A percentile compares a stretch with the other conserved stretches of the same genome.
Conservation (phyloP, 2,888 invertebrate species). For the Synergus laeviventris region DNA sequence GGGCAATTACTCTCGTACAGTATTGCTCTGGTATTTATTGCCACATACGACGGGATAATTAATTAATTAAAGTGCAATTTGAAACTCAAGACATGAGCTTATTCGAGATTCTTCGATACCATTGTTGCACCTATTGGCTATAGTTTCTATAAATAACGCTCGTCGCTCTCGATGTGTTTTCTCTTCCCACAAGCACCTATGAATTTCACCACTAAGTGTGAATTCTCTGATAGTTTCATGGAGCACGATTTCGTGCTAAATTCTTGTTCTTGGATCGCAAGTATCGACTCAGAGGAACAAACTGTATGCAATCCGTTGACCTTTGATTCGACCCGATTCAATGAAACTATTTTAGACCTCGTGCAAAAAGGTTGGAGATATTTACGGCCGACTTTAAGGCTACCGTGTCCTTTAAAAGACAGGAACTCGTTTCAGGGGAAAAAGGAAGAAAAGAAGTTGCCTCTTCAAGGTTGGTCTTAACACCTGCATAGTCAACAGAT, state of each 20-base stretch:
- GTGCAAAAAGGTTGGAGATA: not conserved
- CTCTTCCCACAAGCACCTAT: not conserved
- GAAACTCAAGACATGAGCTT: too few species aligned
- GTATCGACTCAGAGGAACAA: not conserved
- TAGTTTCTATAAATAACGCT: not conserved
- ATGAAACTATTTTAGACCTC: constrained; percentile 3
- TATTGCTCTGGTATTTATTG: too few species aligned
- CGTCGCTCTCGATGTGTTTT: not conserved
- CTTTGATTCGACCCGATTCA: not conserved
- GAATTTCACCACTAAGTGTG: not conserved
- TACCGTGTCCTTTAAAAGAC: constrained; percentile 2
- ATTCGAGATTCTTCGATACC: too few species aligned
- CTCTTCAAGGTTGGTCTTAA: constrained; percentile 6
- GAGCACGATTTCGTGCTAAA: constrained; percentile 7
- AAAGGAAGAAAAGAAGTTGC: not conserved
- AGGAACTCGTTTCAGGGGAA: not conserved
- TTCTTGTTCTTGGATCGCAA: constrained; percentile 7
- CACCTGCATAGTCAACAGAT: not conserved
- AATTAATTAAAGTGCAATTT: too few species aligned
- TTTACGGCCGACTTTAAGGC: not conserved
- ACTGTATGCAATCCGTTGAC: constrained; percentile 7
- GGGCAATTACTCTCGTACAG: too few species aligned
- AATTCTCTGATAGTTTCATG: not conserved
- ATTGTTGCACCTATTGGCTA: not conserved
- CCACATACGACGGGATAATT: too few species aligned